Base-by-base conservation (phyloP, 2,888 invertebrate genomes). In the Odontocerum albicorne region DNA sequence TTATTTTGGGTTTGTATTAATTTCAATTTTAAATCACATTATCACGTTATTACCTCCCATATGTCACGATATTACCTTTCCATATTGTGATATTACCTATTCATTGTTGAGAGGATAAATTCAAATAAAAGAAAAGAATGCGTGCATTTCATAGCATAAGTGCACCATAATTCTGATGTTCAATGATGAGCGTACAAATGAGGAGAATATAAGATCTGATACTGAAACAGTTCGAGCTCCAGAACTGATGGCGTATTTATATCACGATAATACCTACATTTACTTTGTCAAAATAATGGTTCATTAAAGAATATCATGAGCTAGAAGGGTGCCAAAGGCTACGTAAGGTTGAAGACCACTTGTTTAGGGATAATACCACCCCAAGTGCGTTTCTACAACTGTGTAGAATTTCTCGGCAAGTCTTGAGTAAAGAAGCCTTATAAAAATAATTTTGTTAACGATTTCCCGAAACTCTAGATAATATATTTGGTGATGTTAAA, bases 221-320 rank as follows among this genome's bases (percentile, higher is more conserved):
- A 35, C 7, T 4, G n/a, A 35, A 35, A 12, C n/a, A 35, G 8
- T 8, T 7, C 35, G 35, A 12, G 35, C 13, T 35, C n/a, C 35
- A 35, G 12, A 35, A 35, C 35, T 35, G 35, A 35, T 35, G 4
- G 12, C n/a, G 13, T 12, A 35, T 8, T 35, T 35, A 35, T 35
- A 39, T 39, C 39, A 39, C 39, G 39, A 39, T 15, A 15, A 39
- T 39, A 39, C 39, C 39, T 39, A 4, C 39, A 39, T 39, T 39
- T 39, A 39, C 39, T n/a, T n/a, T n/a, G n/a, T n/a, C n/a, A n/a
- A n/a, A n/a, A n/a, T n/a, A n/a, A n/a, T n/a, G n/a, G n/a, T n/a
- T n/a, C n/a, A n/a, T n/a, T n/a, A n/a, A n/a, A n/a, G n/a, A n/a
- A n/a, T n/a, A n/a, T n/a, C n/a, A n/a, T n/a, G n/a, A n/a, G n/a